Base-by-base conservation (phyloP, 2,113 vertebrate species). In the Burhinus bistriatus region DNA sequence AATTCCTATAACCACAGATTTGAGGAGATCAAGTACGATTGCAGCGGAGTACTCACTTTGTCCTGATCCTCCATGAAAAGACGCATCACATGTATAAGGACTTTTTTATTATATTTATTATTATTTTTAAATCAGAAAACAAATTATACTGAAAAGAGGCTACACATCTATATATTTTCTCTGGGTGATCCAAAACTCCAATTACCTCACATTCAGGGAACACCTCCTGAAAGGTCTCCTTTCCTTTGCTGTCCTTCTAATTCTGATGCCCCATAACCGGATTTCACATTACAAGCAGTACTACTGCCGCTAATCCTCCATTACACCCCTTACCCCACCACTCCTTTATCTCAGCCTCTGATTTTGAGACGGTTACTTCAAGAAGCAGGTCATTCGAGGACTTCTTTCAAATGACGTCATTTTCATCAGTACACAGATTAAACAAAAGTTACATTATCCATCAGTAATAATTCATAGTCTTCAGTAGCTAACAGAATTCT, bases 31-130 rank as follows among this genome's bases (percentile, higher is more conserved):
- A 52, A 68, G 34, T 9, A 29, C 1, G 0, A 65, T 4, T 59
- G 45, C 52, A 59, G 27, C 15, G 7, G 7, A 84, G 12, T 2
- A 49, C 15, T 22, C 18, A 7, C 58, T 61, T 42, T 54, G 26
- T 40, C 42, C 18, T 52, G 51, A 73, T 49, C 12, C 21, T 65
- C 81, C 34, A 38, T 0, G 12, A n/a, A 75, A 71, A 61, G 57
- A 34, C 0, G 29, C 11, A n/a, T 12, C 1, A 1, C 25, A 25
- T 1, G 6, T 29, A 34, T 11, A 54, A n/a, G 8, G 4, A 14
- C 23, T 30, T 30, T 40, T 26, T 25, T 36, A 16, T 55, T 38
- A 14, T 57, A 27, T 52, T 9, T n/a, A 51, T 51, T 25, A 6
- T 23, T 51, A 25, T 45, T 45, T 77, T 81, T 4, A 4, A 54